Conservation (phyloP, 2,888 invertebrate genomes). For the Camponotus fellah region DNA sequence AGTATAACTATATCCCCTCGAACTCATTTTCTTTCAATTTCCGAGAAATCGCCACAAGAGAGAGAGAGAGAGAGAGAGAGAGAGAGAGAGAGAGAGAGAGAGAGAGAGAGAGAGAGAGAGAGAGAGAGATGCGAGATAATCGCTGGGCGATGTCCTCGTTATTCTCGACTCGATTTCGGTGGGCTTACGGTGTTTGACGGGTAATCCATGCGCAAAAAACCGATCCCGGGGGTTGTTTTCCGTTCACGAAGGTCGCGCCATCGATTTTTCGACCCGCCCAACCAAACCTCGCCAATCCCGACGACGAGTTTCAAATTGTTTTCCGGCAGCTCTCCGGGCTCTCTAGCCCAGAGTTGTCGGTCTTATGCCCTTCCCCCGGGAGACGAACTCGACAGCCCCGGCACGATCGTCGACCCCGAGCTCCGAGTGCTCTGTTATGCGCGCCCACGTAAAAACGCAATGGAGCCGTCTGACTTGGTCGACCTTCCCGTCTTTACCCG, state of each 20-base stretch:
- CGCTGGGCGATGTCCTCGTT: conserved; percentile 58
- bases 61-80: neutral
- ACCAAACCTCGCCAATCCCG: neutral
- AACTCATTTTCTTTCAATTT: conserved; percentile 37
- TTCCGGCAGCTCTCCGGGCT: conserved; percentile 29
- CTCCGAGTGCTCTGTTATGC: conserved; percentile 9
- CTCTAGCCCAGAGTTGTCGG: neutral
- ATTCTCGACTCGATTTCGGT: conserved; percentile 63
- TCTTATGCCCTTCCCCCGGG: neutral
- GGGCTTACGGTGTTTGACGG: conserved; percentile 60
- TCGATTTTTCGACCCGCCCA: conserved; percentile 52
- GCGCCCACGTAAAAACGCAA: conserved; percentile 45
- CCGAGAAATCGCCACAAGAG: neutral
- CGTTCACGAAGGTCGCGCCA: conserved; percentile 48
- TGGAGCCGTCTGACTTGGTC: conserved; percentile 26
- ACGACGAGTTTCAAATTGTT: conserved; percentile 40
- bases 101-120: neutral
- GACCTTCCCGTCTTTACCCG: neutral
- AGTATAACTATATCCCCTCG: neutral
- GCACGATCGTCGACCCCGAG: conserved; percentile 54
- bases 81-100: neutral
- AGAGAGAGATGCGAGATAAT: conserved; percentile 41
- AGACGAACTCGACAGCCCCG: conserved; percentile 12
- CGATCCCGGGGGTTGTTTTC: conserved; percentile 43
- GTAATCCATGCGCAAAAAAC: conserved; percentile 53